Conservation (phyloP, 2,797 vertebrate species). For the Hydrophis major region DNA sequence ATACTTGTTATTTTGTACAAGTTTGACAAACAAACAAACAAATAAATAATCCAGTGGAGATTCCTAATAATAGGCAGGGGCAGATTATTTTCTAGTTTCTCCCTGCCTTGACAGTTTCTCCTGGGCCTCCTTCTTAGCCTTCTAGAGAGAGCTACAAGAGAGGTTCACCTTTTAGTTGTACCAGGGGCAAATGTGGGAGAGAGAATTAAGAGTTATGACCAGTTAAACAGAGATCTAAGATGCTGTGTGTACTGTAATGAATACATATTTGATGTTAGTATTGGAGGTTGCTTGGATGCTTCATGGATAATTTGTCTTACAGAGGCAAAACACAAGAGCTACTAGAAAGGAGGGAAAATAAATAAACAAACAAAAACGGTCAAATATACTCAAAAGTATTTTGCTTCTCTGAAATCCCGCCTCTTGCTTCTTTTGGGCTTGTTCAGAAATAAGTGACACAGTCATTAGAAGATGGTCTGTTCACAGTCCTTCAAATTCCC, state of each 20-base stretch:
- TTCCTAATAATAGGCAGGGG: background rate
- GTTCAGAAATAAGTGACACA: background rate
- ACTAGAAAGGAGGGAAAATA: background rate
- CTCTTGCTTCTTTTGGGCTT: background rate
- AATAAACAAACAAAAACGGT: background rate
- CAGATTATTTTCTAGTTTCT: background rate
- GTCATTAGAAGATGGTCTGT: background rate
- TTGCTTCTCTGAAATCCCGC: background rate
- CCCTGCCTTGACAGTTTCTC: too few relatives aligned
- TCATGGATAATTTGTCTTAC: background rate
- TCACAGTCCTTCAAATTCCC: background rate
- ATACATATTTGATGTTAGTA: background rate
- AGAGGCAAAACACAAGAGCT: background rate
- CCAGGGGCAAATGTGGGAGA: background rate
- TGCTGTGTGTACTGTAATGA: background rate
- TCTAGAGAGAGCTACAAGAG: background rate
- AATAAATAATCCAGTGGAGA: background rate
- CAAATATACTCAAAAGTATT: background rate
- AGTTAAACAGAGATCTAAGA: background rate
- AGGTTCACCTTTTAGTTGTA: background rate
- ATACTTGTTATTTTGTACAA: too few relatives aligned
- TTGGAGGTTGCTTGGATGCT: background rate
- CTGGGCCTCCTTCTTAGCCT: background rate
- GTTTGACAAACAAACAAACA: too few relatives aligned
- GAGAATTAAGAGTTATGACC: background rate